Percentiles rank a stretch among this genome's conserved stretches.
Evolutionary conservation across 2,113 vertebrate genomes (phyloP).

Genomic region (Salvelinus sp.): DNA sequence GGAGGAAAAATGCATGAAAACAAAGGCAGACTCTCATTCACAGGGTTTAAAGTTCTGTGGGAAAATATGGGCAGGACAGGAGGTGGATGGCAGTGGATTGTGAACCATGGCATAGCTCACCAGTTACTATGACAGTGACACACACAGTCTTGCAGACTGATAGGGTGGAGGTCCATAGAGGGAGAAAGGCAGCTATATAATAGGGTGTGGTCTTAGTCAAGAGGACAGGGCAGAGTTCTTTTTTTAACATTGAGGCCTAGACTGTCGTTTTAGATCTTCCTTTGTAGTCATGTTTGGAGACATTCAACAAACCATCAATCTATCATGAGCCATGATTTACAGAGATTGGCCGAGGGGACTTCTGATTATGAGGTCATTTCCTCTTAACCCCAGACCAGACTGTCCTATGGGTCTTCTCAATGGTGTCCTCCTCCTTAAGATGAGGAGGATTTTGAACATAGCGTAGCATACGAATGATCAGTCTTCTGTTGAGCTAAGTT

Average conservation of each 20-base stretch:
- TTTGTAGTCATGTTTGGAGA: constrained; percentile 24
- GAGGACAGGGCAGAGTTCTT: background rate
- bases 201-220: constrained; percentile 32
- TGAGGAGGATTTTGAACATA: background rate
- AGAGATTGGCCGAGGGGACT: constrained; percentile 10
- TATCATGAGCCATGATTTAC: background rate
- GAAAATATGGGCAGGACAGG: constrained; percentile 71
- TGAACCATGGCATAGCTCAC: constrained; percentile 60
- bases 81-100: constrained; percentile 73
- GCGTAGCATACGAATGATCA: background rate
- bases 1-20: constrained; percentile 70
- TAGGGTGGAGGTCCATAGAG: constrained; percentile 63
- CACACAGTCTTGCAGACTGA: constrained; percentile 60
- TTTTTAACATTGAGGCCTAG: background rate
- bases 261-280: constrained; percentile 21
- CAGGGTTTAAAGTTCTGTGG: constrained; percentile 75
- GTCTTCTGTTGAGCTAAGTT: background rate
- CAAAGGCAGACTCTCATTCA: constrained; percentile 75
- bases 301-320: constrained; percentile 12
- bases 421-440: background rate
- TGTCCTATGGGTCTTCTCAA: constrained; percentile 1
- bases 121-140: constrained; percentile 60
- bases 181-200: constrained; percentile 31
- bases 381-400: background rate
- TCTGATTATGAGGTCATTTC: background rate